Conservation (phyloP, 2,113 vertebrate genomes). For the Hydropotes inermis region DNA sequence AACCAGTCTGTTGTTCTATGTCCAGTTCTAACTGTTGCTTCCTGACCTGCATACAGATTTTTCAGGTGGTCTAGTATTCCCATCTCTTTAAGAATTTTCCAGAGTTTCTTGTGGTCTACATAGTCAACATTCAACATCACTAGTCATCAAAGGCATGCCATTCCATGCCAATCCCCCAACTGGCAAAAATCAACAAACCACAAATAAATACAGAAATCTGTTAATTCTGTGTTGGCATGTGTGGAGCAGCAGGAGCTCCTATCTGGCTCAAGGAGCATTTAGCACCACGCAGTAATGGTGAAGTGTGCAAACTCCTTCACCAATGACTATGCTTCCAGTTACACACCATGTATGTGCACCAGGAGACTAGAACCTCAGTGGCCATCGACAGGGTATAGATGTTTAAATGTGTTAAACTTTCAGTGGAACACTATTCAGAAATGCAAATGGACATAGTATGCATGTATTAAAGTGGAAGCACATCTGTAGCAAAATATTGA, state of each 20-base stretch:
- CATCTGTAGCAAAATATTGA: background rate
- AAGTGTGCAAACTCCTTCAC: background rate
- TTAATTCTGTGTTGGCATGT: background rate
- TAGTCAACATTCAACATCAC: background rate
- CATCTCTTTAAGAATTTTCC: background rate
- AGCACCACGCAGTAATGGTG: background rate
- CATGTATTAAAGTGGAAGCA: background rate
- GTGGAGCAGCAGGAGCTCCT: too few species aligned
- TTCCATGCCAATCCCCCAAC: background rate
- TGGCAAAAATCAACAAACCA: background rate
- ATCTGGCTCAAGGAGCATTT: background rate
- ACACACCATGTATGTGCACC: background rate
- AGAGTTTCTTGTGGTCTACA: background rate
- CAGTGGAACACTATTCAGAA: background rate
- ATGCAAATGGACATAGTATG: background rate
- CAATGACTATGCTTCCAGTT: background rate
- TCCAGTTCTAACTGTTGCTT: background rate
- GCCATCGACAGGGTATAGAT: background rate
- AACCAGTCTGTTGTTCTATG: background rate
- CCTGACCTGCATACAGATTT: background rate
- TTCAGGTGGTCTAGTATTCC: background rate
- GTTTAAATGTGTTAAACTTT: background rate
- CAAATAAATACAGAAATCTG: background rate
- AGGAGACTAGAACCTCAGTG: background rate
- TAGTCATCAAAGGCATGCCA: background rate